Evolutionary conservation across 2,888 invertebrate genomes (phyloP), one percentile per base, ranked within the genome.

Genomic region (Lysandra bellargus): DNA sequence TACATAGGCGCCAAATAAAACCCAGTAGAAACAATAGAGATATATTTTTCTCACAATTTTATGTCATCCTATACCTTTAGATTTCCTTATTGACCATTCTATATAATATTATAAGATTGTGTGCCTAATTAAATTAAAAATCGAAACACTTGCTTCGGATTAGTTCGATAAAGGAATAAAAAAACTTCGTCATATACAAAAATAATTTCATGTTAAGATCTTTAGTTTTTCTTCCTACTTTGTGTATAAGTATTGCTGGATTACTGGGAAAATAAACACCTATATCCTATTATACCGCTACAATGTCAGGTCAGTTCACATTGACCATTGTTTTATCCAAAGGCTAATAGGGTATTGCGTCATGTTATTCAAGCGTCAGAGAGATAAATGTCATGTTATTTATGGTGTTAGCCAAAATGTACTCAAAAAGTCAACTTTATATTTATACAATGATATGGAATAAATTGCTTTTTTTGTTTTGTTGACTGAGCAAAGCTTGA

Each of bases 371-470:
- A 92, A 90, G 90, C 91, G 92, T 92, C 92, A 92, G 84, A 88
- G 91, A 91, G 92, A 92, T 92, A 89, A 92, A 92, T 92, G 91
- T 88, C 88, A 86, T 84, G 90, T 91, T 90, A 91, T 92, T 92
- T 92, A 92, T 92, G 91, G 87, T 88, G 85, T 87, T 85, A 84
- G 81, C 89, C 89, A 89, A 82, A 83, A 82, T 83, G 81, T 77
- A 79, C 80, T 83, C 81, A 73, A 53, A 57, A 4, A 17, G 2
- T 17, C 57, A 2, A 14, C 14, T 53, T 14, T 4, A 17, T 57
- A 3, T 53, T 9, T 78, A 23, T 23, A n/a, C 2, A 49, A 75
- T 53, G 23, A 53, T 4, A 75, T 75, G 30, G 23, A 49, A 44
- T 49, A 75, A 44, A 3, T 30, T 12, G n/a, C 61, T 61, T 61